A percentile compares a stretch with the other conserved stretches of the same genome.
Evolutionary conservation across 2,888 invertebrate species (phyloP).

Genomic region (Pachycephus smyrnensis): DNA sequence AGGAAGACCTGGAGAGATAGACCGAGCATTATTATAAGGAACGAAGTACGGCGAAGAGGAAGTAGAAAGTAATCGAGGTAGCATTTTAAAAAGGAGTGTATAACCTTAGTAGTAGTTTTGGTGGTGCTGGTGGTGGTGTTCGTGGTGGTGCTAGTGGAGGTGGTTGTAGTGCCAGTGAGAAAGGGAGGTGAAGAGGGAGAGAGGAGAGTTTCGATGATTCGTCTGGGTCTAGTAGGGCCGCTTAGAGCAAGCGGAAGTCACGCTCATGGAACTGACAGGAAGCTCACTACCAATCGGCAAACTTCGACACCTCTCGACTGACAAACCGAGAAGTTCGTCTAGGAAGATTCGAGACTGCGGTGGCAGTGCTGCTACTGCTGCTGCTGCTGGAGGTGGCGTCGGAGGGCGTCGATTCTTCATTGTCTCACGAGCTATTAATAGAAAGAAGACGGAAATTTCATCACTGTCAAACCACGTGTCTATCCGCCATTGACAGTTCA

Average conservation of each 20-base stretch:
- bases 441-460: background rate
- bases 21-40: background rate
- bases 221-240: background rate
- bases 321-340: background rate
- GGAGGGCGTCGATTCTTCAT: background rate
- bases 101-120: background rate
- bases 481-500: background rate
- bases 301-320: background rate
- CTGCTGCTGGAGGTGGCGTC: background rate
- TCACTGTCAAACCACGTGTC: background rate
- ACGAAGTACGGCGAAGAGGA: background rate
- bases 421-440: background rate
- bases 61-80: background rate
- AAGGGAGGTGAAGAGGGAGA: background rate
- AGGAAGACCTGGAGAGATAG: background rate
- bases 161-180: background rate
- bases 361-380: background rate
- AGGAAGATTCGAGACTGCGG: background rate
- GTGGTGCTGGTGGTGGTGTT: background rate
- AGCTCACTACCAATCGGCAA: background rate
- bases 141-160: background rate
- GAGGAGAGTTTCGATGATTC: background rate
- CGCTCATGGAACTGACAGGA: background rate
- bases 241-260: background rate
- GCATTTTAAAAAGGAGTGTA: background rate